These are phyloP conservation scores for Agrochola lota DNA, from an alignment of 2,888 invertebrate genomes.

Conservation along the genomic window DNA sequence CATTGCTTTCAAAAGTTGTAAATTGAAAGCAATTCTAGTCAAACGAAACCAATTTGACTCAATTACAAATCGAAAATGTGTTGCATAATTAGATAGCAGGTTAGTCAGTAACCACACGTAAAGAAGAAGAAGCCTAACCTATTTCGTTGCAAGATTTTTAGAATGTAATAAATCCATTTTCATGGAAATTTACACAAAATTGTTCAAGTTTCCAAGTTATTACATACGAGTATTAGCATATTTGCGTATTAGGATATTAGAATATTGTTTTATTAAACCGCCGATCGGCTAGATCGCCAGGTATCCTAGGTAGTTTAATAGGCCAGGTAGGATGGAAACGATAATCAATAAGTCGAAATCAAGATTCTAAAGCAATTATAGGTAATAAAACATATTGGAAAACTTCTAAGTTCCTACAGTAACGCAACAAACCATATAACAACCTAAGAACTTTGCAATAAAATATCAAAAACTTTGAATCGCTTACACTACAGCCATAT, in stretches of 20 bases:
- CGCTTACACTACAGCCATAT: conserved; percentile 23
- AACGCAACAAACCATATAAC: not conserved
- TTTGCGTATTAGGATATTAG: too few species aligned
- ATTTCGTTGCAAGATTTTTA: not conserved
- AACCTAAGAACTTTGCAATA: not conserved
- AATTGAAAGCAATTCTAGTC: too few species aligned
- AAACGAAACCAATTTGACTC: too few species aligned
- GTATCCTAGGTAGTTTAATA: too few species aligned
- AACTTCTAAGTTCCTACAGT: not conserved
- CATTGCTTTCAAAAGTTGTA: too few species aligned
- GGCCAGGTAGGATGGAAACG: not conserved
- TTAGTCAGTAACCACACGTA: too few species aligned
- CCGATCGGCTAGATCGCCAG: too few species aligned
- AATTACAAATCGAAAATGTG: too few species aligned
- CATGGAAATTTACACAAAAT: not conserved
- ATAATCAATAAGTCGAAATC: not conserved
- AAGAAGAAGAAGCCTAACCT: not conserved
- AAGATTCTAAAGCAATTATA: not conserved
- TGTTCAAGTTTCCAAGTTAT: not conserved
- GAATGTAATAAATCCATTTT: not conserved
- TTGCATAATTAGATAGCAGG: too few species aligned
- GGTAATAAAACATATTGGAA: too few species aligned
- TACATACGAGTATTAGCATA: too few species aligned
- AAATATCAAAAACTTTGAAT: not conserved
- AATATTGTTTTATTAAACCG: too few species aligned